Conservation (phyloP, 2,113 vertebrate genomes). For the Tor tambroides region DNA sequence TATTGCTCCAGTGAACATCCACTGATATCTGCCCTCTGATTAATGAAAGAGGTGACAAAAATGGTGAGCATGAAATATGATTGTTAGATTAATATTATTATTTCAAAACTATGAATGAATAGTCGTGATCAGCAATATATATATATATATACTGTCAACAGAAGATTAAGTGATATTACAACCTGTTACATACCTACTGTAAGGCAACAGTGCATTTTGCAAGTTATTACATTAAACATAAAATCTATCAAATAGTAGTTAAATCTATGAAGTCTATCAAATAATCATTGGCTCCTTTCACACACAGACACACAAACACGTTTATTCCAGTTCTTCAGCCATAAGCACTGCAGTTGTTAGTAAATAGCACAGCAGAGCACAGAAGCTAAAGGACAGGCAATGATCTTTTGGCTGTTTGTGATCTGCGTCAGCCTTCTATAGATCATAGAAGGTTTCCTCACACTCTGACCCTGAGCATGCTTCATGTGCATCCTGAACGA, state of each 20-base stretch:
- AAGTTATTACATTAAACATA: background rate
- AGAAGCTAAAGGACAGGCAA: conserved; percentile 9
- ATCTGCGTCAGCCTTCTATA: conserved; percentile 59
- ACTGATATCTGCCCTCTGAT: background rate
- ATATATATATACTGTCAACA: too few relatives aligned
- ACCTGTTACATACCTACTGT: background rate
- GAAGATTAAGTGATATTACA: background rate
- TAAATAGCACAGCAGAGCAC: conserved; percentile 65
- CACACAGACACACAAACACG: conserved; percentile 18
- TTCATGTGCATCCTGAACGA: conserved; percentile 44
- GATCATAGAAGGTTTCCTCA: conserved; percentile 66
- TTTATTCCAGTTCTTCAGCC: conserved; percentile 1
- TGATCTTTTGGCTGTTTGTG: conserved; percentile 60
- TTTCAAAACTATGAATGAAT: background rate
- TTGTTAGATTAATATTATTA: background rate
- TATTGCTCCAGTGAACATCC: background rate
- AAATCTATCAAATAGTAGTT: background rate
- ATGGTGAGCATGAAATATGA: background rate
- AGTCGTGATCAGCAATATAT: background rate
- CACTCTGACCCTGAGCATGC: conserved; percentile 62
- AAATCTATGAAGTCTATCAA: background rate
- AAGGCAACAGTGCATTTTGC: background rate
- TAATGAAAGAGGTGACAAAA: background rate
- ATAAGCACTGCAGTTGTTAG: conserved; percentile 71
- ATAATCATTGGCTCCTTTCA: background rate